phyloP scores from a whole-genome alignment of 2,888 invertebrate genomes.

The Gasteruption jaculator region DNA sequence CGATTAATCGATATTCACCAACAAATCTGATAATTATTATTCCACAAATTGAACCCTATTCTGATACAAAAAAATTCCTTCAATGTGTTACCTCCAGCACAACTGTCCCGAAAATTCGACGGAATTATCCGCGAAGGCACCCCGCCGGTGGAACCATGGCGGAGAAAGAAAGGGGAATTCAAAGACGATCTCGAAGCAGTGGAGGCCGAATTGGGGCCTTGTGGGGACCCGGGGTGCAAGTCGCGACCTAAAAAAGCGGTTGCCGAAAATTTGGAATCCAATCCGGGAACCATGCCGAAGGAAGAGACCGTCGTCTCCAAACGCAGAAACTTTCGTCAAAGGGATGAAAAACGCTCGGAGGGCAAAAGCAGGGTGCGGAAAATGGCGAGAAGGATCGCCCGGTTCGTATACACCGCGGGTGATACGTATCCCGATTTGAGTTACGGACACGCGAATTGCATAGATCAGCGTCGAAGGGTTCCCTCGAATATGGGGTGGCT shows the following conservation, averaged over 20 bases:
- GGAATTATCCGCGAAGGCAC: no score
- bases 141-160: background rate
- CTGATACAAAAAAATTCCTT: no score
- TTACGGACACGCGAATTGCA: constrained; percentile 40
- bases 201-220: constrained; percentile 30
- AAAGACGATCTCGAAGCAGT: no score
- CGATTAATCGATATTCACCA: no score
- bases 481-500: constrained; percentile 48
- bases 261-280: constrained; percentile 4
- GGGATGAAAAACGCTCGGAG: constrained; percentile 10
- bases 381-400: no score
- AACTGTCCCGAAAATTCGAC: no score
- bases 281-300: constrained; percentile 16
- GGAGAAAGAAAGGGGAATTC: constrained; percentile 22
- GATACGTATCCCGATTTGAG: constrained; percentile 34
- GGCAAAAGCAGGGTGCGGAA: constrained; percentile 21
- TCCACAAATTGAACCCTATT: no score
- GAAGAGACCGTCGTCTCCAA: no score
- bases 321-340: no score
- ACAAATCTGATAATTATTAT: no score
- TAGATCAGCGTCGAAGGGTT: constrained; percentile 32
- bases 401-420: constrained; percentile 40
- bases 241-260: constrained; percentile 14
- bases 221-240: constrained; percentile 32
- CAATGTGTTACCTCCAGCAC: no score